A percentile compares a stretch with the other conserved stretches of the same genome.
These are phyloP conservation scores for Apodemia hepburni DNA, from an alignment of 2,888 invertebrate species.

Conservation along the genomic window DNA sequence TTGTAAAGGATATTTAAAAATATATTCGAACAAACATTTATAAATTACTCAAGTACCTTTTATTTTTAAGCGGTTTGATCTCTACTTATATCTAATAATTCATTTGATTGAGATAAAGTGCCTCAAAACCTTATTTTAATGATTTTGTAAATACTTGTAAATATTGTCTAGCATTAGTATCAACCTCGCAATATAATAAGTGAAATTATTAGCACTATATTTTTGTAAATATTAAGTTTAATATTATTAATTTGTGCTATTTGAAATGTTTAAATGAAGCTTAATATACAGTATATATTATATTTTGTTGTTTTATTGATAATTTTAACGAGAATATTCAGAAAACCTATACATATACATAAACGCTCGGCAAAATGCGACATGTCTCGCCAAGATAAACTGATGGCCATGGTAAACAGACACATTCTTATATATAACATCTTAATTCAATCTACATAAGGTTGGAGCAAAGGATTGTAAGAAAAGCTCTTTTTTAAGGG, in stretches of 20 bases:
- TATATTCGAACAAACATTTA: neutral
- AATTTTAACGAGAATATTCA: no score
- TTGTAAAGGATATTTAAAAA: neutral
- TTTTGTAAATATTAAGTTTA: constrained; percentile 8
- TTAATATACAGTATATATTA: constrained; percentile 21
- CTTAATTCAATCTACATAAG: no score
- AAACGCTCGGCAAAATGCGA: no score
- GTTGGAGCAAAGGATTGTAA: no score
- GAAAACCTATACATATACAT: no score
- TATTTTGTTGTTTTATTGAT: constrained; percentile 34
- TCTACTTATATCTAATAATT: constrained; percentile 1
- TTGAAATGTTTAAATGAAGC: neutral
- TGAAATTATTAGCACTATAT: neutral
- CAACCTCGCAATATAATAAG: constrained; percentile 6
- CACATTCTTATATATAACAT: no score
- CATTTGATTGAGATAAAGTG: constrained; percentile 4
- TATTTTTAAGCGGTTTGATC: constrained; percentile 9
- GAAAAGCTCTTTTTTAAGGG: no score
- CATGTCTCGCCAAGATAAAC: no score
- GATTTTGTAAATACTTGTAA: constrained; percentile 6
- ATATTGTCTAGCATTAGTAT: neutral
- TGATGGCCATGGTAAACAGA: no score
- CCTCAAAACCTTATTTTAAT: neutral
- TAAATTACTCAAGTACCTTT: constrained; percentile 10
- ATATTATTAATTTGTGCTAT: constrained; percentile 6